These are phyloP conservation scores for Oostethus manadensis DNA, from an alignment of 2,113 vertebrate species.

Conservation along the genomic window DNA sequence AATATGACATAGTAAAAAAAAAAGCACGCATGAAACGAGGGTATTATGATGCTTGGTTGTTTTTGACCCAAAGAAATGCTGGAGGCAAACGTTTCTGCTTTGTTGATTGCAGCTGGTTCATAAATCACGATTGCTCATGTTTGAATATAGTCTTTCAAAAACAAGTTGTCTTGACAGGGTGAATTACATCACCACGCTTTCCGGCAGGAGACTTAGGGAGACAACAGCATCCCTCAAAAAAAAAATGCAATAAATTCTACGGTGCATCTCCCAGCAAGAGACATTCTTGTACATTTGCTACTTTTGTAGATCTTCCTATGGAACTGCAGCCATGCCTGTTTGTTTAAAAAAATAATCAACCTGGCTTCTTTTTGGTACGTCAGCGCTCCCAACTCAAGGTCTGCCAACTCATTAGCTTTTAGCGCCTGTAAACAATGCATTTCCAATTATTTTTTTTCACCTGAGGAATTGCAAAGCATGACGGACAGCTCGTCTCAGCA, in stretches of 20 bases:
- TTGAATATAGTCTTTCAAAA: conserved; percentile 5
- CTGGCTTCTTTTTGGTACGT: background rate
- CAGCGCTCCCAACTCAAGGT: conserved; percentile 49
- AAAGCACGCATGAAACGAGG: conserved; percentile 18
- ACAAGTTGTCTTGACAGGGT: conserved; percentile 3
- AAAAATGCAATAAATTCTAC: background rate
- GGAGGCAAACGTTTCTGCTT: conserved; percentile 4
- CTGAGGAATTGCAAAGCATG: background rate
- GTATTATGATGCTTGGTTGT: conserved; percentile 1
- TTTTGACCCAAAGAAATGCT: conserved; percentile 5
- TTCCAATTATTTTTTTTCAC: conserved; percentile 14
- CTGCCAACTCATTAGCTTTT: conserved; percentile 53
- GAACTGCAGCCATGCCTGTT: background rate
- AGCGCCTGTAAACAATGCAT: conserved; percentile 14
- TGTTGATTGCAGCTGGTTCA: background rate
- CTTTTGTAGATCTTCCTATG: conserved; percentile 7
- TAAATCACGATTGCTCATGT: background rate
- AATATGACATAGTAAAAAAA: conserved; percentile 21
- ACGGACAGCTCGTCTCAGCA: background rate
- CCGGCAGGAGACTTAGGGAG: background rate
- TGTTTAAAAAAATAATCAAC: background rate
- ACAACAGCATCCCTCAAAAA: background rate
- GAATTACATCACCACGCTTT: background rate
- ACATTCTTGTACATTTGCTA: background rate
- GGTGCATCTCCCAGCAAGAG: conserved; percentile 4